phyloP scores from a whole-genome alignment of 2,888 invertebrate genomes.

The Dugesia japonica region DNA sequence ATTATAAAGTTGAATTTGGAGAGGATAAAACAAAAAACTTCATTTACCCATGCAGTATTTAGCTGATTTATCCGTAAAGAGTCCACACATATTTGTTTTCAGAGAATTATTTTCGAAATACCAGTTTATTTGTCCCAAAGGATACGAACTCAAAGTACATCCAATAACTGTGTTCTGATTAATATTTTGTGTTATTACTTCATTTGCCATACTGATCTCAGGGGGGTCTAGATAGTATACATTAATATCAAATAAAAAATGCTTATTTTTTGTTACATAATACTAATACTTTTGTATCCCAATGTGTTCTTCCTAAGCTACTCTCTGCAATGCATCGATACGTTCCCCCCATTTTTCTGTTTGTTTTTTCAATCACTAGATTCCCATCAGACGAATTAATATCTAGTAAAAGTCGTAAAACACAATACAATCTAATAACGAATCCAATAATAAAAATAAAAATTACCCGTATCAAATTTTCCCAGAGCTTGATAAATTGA shows the following conservation, averaged over 20 bases:
- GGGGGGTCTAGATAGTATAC: background rate
- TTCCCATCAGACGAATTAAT: background rate
- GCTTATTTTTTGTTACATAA: background rate
- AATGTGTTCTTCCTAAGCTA: background rate
- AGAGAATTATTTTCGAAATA: background rate
- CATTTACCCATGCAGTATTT: background rate
- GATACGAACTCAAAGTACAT: background rate
- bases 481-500: background rate
- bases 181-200: background rate
- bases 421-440: no score
- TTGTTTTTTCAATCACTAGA: background rate
- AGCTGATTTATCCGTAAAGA: background rate
- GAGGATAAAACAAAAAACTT: no score
- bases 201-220: background rate
- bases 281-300: background rate
- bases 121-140: background rate
- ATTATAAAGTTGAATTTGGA: no score
- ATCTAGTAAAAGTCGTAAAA: no score
- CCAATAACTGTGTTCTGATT: background rate
- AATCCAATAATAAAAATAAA: no score
- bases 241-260: no score
- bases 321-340: background rate
- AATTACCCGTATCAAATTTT: conserved; percentile 10
- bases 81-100: background rate
- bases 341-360: background rate